Base-by-base conservation (phyloP, 2,797 vertebrate species). In the Cirrhinus mrigala region DNA sequence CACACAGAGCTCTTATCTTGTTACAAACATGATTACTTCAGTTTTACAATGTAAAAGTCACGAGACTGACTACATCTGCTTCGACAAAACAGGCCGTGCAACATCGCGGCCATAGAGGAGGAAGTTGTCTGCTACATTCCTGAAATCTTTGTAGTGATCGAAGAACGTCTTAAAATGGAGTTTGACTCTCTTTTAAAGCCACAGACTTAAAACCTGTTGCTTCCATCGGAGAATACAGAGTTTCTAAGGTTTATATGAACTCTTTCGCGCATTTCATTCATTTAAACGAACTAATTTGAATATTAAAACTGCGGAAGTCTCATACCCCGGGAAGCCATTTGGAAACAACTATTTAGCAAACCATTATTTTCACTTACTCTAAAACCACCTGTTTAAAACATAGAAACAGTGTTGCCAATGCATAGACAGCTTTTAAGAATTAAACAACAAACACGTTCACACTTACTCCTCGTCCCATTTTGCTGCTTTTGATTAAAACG, bases 381-480 rank as follows among this genome's bases (percentile, higher is more conserved):
- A 16, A 75, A 62, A 56, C 7, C 24, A 79, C 27, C 11, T 18
- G 60, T 54, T 48, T 29, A 29, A 29, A 74, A 86, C 37, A 44
- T 1, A 69, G 14, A 76, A 12, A 68, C 78, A 70, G 6, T 6
- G 7, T 15, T 16, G 62, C 1, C 16, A 4, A 50, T 24, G 11
- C 7, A 11, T 33, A 50, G 4, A 74, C 7, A 33, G 18, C 15
- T 0, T 48, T 64, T 18, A 27, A 69, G 16, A 44, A 27, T 44
- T 20, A 50, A 62, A 29, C 74, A 48, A 68, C 44, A 82, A 9
- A 50, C 82, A 48, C 70, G 75, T 12, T 1, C 40, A 84, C 92
- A 96, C 95, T 96, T 90, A 96, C 95, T 94, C 95, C 95, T 92
- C 94, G 88, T 91, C 95, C 95, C 95, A 96, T 96, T 90, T 81